Evolutionary conservation across 2,113 vertebrate species (phyloP).

Genomic region (Tupaia tana): DNA sequence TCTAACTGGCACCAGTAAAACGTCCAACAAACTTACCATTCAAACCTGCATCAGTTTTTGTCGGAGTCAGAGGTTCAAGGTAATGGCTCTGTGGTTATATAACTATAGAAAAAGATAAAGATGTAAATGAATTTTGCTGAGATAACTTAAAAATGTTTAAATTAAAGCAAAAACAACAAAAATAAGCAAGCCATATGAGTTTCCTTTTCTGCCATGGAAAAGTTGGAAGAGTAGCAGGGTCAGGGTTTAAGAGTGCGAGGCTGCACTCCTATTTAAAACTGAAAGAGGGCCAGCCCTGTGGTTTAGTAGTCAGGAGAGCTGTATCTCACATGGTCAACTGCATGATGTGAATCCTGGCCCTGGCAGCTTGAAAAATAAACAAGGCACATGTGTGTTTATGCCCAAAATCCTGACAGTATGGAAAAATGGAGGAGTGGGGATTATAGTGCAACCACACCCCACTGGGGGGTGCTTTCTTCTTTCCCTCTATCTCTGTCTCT

Average conservation of each 20-base stretch:
- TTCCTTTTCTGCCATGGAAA: slow-evolving; percentile 7
- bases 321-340: too few species aligned
- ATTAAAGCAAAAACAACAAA: background rate
- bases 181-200: background rate
- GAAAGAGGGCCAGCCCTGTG: too few species aligned
- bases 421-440: too few species aligned
- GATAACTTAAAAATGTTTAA: background rate
- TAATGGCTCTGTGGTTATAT: slow-evolving; percentile 71
- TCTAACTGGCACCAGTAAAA: slow-evolving; percentile 93
- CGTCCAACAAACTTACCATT: slow-evolving; percentile 96
- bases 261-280: background rate
- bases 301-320: too few species aligned
- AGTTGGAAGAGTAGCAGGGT: background rate
- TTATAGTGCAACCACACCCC: too few species aligned
- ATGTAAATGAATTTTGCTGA: background rate
- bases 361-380: too few species aligned
- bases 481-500: too few species aligned
- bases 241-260: background rate
- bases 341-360: too few species aligned
- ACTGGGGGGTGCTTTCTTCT: too few species aligned
- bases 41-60: slow-evolving; percentile 97
- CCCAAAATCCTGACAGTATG: too few species aligned
- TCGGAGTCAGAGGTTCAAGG: slow-evolving; percentile 95
- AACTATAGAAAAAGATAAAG: background rate
- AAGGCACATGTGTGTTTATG: too few species aligned